Percentiles rank a stretch among this genome's conserved stretches.
Evolutionary conservation across 2,113 vertebrate species (phyloP).

Genomic region (Asarcornis scutulata): DNA sequence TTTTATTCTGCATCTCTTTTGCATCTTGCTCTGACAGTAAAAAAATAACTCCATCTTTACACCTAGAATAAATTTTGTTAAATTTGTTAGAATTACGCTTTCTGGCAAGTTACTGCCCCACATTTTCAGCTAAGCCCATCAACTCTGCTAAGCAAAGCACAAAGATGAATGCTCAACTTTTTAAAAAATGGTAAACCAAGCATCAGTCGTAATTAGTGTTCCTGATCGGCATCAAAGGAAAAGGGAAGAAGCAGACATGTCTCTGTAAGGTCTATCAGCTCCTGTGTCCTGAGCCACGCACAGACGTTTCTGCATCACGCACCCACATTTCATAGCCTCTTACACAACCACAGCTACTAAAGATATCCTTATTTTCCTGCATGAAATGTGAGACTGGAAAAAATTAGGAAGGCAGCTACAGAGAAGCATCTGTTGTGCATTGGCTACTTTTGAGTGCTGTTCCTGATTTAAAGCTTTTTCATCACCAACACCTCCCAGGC

Average conservation of each 20-base stretch:
- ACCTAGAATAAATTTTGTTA: neutral
- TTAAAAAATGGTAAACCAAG: neutral
- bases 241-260: neutral
- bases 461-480: neutral
- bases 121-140: neutral
- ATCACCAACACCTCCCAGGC: neutral
- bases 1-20: neutral
- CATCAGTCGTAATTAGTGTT: neutral
- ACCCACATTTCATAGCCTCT: neutral
- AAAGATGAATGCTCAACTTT: neutral
- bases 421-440: neutral
- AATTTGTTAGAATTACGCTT: neutral
- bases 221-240: neutral
- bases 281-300: accelerated
- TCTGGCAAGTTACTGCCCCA: neutral
- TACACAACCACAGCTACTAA: neutral
- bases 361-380: neutral
- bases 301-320: neutral
- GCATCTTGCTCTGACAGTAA: neutral
- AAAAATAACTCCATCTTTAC: neutral
- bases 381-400: neutral
- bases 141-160: neutral
- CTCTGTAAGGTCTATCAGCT: neutral
- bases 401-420: neutral
- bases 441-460: neutral